phyloP scores from a whole-genome alignment of 1,140 invertebrate species.

The Dinoponera quadriceps region DNA sequence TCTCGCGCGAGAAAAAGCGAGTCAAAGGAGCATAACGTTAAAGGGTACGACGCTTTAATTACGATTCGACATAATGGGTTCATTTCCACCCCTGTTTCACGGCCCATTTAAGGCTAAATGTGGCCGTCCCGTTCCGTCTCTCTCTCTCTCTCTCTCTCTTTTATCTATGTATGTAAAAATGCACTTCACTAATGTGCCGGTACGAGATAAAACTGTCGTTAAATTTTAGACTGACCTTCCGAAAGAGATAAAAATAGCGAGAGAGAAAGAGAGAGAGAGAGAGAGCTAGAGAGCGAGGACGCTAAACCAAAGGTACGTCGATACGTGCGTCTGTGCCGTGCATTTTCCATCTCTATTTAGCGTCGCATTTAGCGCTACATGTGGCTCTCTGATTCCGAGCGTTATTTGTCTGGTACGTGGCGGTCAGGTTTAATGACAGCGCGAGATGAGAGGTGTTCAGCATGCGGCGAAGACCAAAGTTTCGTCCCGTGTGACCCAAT shows the following conservation, averaged over 20 bases:
- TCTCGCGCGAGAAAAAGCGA: neutral
- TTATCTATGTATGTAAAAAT: neutral
- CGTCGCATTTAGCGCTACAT: constrained; percentile 22
- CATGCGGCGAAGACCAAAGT: constrained; percentile 46
- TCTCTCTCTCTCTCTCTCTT: neutral
- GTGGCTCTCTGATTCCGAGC: constrained; percentile 21
- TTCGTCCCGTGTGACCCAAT: constrained; percentile 42
- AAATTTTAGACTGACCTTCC: neutral
- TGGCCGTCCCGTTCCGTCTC: neutral
- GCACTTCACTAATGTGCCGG: neutral
- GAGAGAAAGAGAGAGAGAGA: no score
- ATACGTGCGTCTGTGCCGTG: no score
- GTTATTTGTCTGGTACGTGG: constrained; percentile 32
- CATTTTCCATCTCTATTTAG: neutral
- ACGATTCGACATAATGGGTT: neutral
- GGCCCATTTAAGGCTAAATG: neutral
- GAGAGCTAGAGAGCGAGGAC: no score
- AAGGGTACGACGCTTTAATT: neutral
- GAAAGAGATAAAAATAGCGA: no score
- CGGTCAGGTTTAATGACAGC: constrained; percentile 21
- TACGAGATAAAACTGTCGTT: neutral
- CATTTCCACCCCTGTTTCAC: constrained; percentile 2
- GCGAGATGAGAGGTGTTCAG: constrained; percentile 18
- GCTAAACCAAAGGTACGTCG: neutral
- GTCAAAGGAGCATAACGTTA: neutral